A percentile compares a stretch with the other conserved stretches of the same genome.
Conservation (phyloP, 2,113 vertebrate species). For the Bufo gargarizans region DNA sequence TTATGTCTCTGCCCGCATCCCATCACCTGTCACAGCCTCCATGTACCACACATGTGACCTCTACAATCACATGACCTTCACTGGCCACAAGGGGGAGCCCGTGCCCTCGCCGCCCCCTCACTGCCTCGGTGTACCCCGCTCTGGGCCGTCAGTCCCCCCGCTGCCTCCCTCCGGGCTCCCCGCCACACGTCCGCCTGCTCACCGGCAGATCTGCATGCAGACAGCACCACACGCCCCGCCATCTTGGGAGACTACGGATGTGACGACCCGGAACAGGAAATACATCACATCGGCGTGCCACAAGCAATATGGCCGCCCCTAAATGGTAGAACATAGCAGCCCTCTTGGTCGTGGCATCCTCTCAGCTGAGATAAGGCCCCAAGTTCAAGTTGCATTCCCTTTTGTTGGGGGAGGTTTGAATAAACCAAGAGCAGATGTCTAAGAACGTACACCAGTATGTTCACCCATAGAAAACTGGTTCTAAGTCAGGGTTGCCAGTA, state of each 20-base stretch:
- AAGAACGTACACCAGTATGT: no score
- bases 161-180: neutral
- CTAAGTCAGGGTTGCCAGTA: neutral
- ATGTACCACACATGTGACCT: slow-evolving; percentile 19
- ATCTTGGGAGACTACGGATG: slow-evolving; percentile 30
- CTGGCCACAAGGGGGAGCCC: neutral
- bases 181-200: neutral
- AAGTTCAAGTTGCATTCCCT: no score
- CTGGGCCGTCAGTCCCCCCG: neutral
- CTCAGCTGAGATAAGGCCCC: no score
- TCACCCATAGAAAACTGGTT: no score
- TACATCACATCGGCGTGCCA: neutral
- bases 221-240: slow-evolving; percentile 36
- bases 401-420: no score
- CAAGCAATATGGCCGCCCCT: slow-evolving; percentile 3
- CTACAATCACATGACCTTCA: slow-evolving; percentile 27
- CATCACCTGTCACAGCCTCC: neutral
- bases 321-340: neutral
- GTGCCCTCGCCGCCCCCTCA: neutral
- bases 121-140: neutral
- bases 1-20: neutral
- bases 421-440: no score
- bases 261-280: slow-evolving; percentile 5
- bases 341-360: slow-evolving; percentile 9
- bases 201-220: slow-evolving; percentile 37